phyloP scores from a whole-genome alignment of 2,888 invertebrate genomes.

The Tethea ocularis region DNA sequence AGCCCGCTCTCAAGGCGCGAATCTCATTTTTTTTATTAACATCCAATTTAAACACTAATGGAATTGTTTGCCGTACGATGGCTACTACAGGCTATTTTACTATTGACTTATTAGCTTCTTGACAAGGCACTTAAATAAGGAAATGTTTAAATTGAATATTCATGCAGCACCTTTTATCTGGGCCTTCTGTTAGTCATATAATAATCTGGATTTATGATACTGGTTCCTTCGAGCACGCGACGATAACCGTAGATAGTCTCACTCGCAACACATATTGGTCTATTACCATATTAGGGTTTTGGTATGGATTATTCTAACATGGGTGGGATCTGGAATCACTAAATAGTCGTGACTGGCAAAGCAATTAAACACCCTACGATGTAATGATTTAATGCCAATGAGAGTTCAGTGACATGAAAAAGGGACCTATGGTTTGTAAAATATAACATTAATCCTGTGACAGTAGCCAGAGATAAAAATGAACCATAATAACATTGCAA shows the following conservation, averaged over 20 bases:
- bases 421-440: background rate
- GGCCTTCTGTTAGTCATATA: background rate
- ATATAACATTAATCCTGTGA: too few species aligned
- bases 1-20: slow-evolving; percentile 43
- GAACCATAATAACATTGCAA: too few species aligned
- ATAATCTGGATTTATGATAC: background rate
- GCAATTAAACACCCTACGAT: slow-evolving; percentile 2
- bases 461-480: too few species aligned
- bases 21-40: slow-evolving; percentile 62
- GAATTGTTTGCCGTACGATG: slow-evolving; percentile 54
- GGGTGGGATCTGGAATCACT: background rate
- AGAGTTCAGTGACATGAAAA: background rate
- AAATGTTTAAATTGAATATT: slow-evolving; percentile 10
- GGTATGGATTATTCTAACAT: slow-evolving; percentile 3
- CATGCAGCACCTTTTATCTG: background rate
- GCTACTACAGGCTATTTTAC: slow-evolving; percentile 21
- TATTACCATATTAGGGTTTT: background rate
- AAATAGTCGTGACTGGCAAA: slow-evolving; percentile 1
- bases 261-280: background rate
- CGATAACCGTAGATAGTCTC: background rate
- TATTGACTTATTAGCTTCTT: slow-evolving; percentile 37
- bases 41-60: slow-evolving; percentile 64
- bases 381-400: slow-evolving; percentile 2
- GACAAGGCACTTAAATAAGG: slow-evolving; percentile 26
- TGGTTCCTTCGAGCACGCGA: background rate